A percentile compares a stretch with the other conserved stretches of the same genome.
phyloP scores from a whole-genome alignment of 2,888 invertebrate genomes.

The Punctoribates punctum region DNA sequence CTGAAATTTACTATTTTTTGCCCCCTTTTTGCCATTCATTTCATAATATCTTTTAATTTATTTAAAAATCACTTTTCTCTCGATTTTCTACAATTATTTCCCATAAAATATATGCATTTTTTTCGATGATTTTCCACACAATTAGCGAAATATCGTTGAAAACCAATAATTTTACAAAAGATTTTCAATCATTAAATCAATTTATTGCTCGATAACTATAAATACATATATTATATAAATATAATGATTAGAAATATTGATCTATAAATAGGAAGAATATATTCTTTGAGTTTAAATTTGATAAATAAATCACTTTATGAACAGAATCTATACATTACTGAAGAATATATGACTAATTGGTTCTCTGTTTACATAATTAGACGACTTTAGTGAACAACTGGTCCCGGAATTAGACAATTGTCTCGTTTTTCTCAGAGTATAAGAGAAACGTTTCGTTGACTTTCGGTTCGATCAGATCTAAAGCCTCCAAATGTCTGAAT shows the following conservation, averaged over 20 bases:
- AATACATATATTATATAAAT: not conserved
- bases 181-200: too few relatives aligned
- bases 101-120: not conserved
- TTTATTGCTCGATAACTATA: too few relatives aligned
- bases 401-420: not conserved
- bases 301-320: not conserved
- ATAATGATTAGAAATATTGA: not conserved
- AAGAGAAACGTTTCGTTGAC: constrained; percentile 20
- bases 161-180: too few relatives aligned
- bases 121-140: not conserved
- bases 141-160: not conserved
- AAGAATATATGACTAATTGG: not conserved
- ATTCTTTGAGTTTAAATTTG: not conserved
- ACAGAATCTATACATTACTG: too few relatives aligned
- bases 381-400: not conserved
- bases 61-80: too few relatives aligned
- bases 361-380: not conserved
- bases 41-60: not conserved
- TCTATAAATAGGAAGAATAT: not conserved
- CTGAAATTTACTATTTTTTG: not conserved
- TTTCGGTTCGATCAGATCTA: constrained; percentile 10
- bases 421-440: constrained; percentile 26
- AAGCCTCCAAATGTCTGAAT: constrained; percentile 21
- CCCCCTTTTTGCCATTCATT: not conserved
- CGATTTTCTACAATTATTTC: too few relatives aligned